Evolutionary conservation across 53 echinoderm and acorn worm genomes (phyloP), one percentile per base, ranked within the genome.

Genomic region (Stichopus horrens): DNA sequence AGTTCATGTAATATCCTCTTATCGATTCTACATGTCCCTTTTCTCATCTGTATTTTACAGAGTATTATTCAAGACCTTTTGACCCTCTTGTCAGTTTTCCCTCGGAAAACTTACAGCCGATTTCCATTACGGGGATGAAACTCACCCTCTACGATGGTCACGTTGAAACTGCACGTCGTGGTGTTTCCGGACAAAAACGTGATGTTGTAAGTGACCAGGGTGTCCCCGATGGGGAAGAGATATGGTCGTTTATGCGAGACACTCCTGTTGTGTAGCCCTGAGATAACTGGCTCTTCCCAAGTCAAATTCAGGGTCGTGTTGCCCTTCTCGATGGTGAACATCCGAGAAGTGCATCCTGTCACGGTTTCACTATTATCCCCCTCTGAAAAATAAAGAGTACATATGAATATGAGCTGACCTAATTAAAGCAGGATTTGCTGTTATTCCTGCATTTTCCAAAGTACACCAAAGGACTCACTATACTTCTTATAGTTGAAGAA

Each of bases 61-160:
- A 37, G 37, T 2, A 37, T 37, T 37, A 37, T 37, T 37, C 37
- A 37, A 37, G 37, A 37, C 37, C 37, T 37, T 37, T 37, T 37
- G 37, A 37, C 37, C 2, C 37, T 37, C 37, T 37, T 37, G 37
- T 37, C 37, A 37, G 1, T 37, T 37, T 37, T 37, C 37, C 37
- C 37, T 37, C 37, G 1, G 37, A 37, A 37, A 37, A 37, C 37
- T 37, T 37, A 1, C 37, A 1, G 37, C 37, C 37, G 37, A 37
- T 37, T 0, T 37, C 0, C 2, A 2, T 37, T 37, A 37, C 37
- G 37, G 37, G 1, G 37, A 63, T 16, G 63, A 16, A 10, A 68
- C 80, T 80, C 53, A 80, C 80, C 20, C 58, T 54, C 88, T 60
- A 14, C 7, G 20, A 91, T 88, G 83, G 57, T 88, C 7, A 91